phyloP scores from a whole-genome alignment of 2,888 invertebrate species.

The Leptinotarsa rubiginosa region DNA sequence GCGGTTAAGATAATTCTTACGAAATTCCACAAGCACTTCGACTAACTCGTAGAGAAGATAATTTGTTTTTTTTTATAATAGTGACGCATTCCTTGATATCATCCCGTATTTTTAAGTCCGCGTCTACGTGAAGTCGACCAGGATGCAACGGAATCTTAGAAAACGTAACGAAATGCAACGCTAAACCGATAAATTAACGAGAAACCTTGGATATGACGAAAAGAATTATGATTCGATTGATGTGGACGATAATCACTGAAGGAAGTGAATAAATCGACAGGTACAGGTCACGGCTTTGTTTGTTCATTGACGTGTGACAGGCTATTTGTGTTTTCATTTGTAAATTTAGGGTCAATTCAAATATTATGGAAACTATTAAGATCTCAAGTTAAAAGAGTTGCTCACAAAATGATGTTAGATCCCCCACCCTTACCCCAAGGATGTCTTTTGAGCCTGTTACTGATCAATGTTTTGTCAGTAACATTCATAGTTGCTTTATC shows the following conservation, averaged over 20 bases:
- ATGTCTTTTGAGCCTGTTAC: too few species aligned
- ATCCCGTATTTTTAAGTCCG: not conserved
- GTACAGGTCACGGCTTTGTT: not conserved
- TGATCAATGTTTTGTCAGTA: too few species aligned
- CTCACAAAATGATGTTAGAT: too few species aligned
- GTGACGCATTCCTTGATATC: constrained; percentile 3
- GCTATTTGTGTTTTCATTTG: too few species aligned
- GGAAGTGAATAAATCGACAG: not conserved
- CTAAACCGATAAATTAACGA: constrained; percentile 7
- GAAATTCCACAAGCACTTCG: not conserved
- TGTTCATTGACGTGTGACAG: too few species aligned
- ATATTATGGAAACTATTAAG: too few species aligned
- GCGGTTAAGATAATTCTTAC: not conserved
- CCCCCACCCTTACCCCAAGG: too few species aligned
- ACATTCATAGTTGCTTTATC: too few species aligned
- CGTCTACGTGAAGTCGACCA: constrained; percentile 4
- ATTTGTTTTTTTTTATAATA: not conserved
- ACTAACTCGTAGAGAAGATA: not conserved
- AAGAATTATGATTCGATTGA: not conserved
- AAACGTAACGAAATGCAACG: constrained; percentile 1
- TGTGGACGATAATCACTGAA: not conserved
- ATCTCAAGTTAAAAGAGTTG: too few species aligned
- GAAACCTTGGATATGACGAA: constrained; percentile 6
- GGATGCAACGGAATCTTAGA: constrained; percentile 10
- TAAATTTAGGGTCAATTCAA: too few species aligned